Base-by-base conservation (phyloP, 1,140 invertebrate species). In the Drosophila arizonae region DNA sequence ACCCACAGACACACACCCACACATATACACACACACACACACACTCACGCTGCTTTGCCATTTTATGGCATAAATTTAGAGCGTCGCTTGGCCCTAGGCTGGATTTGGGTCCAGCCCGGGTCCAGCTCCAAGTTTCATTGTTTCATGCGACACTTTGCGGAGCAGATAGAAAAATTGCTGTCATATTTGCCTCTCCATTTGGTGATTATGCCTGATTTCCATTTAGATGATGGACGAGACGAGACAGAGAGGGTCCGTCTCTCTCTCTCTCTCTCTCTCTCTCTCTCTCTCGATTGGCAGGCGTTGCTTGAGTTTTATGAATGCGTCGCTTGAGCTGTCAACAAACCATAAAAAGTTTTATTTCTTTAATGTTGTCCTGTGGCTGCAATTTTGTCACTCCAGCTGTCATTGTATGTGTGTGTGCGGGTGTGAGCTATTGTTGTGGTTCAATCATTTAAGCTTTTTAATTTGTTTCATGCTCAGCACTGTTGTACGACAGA, bases 121-220 rank as follows among this genome's bases (percentile, higher is more conserved):
- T 69, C 60, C 74, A 41, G 65, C 33, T 50, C 17, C 33, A 62
- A 26, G 41, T 55, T 63, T 51, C 61, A 66, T 79, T 58, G 80
- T 75, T 77, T 82, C 71, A 71, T 84, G 64, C 43, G 9, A 13
- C 41, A 51, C 45, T 46, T 21, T 62, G 39, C 21, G 15, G 66
- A 45, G 52, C 41, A 41, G 52, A 39, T 11, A 21, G 36, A 73
- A 77, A 81, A 81, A 81, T 81, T 68, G 45, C 51, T 57, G 69
- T 52, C 71, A 74, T 71, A 76, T 86, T 79, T 65, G 79, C 71
- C 54, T 63, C 65, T 48, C 46, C 72, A 85, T 82, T 72, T 77
- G 72, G 77, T 79, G 82, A 87, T 87, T 79, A 88, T 79, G 79
- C 84, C 72, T 77, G 76, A 87, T 88, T 88, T 87, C 82, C 79